Evolutionary conservation across 2,113 vertebrate species (phyloP), one percentile per base, ranked within the genome.

Genomic region (Phasianus colchicus): DNA sequence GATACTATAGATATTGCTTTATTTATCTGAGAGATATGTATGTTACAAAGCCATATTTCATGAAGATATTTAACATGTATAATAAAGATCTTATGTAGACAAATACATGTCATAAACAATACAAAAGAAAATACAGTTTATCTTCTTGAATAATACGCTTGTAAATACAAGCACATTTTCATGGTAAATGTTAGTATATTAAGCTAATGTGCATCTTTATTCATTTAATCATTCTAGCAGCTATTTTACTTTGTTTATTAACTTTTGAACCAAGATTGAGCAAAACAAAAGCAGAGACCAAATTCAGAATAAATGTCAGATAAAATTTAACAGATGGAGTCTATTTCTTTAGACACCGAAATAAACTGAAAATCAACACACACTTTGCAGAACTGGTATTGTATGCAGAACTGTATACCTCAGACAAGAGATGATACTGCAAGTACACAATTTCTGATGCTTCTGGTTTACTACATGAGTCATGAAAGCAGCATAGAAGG

Each of bases 81-180:
- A 60, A 64, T 19, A 64, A 64, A 38, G 10, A 48, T 84, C 90
- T 76, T 95, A 83, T 90, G 57, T 61, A 71, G 40, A 83, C 54
- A 94, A 96, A 95, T 32, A 96, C 66, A 91, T 92, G 91, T 71
- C 45, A 52, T 75, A 90, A 93, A 47, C 22, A 3, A 70, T 64
- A 66, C 32, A 72, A 92, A 91, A 73, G n/a, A 96, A 92, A 90
- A 91, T 3, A 54, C 1, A 52, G 43, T 60, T 83, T 52, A 64
- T 87, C 69, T 85, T 82, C 50, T 84, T 84, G 78, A 93, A 66
- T 81, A 72, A 86, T 6, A 32, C 18, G 22, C 43, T 77, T 81
- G 34, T 43, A 54, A 89, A 45, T 25, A 83, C 18, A 88, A 82
- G 24, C 10, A 88, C 16, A 74, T 83, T 92, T 92, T 73, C 38